Base-by-base conservation (phyloP, 2,113 vertebrate genomes). In the Ailuropoda melanoleuca region DNA sequence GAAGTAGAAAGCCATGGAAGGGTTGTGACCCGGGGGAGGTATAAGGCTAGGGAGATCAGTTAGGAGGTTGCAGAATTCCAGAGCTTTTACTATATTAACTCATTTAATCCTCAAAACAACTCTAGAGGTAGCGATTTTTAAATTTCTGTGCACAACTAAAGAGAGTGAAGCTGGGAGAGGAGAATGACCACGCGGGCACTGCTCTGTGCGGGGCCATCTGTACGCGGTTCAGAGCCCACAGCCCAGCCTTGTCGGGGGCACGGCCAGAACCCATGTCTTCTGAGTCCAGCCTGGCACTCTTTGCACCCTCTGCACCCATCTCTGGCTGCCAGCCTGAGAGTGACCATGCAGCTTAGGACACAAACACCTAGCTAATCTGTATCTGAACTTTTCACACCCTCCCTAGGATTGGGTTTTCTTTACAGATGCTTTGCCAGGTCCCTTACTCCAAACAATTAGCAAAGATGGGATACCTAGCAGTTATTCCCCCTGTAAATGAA, bases 171-270 rank as follows among this genome's bases (percentile, higher is more conserved):
- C 37, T 56, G 26, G 58, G 39, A 48, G 29, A 91, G 50, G 70
- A 50, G 64, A 70, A n/a, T 29, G 26, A 10, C 29, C 50, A 23
- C 3, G 0, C 0, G 0, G 19, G 19, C 37, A 19, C 14, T 43
- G 70, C 46, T 26, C 19, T 34, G 34, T 70, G 15, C 46, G 6
- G 26, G 72, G 3, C 15, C 3, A 13, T 50, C 72, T 4, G 4
- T 62, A 34, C 66, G 89, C 18, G 37, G 34, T 24, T 70, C 55
- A 46, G 82, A 29, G 10, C 37, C 23, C 24, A 34, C 62, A 60
- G 15, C 77, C 72, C 43, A 6, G 0, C 24, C 17, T 19, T 26
- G 31, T 43, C 39, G 31, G 26, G 7, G 43, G 0, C 62, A 43
- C 21, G 11, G 13, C 19, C 26, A 60, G 19, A 88, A 31, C 48